These are phyloP conservation scores for Bombyx mandarina DNA, from an alignment of 1,140 invertebrate genomes.

Conservation along the genomic window DNA sequence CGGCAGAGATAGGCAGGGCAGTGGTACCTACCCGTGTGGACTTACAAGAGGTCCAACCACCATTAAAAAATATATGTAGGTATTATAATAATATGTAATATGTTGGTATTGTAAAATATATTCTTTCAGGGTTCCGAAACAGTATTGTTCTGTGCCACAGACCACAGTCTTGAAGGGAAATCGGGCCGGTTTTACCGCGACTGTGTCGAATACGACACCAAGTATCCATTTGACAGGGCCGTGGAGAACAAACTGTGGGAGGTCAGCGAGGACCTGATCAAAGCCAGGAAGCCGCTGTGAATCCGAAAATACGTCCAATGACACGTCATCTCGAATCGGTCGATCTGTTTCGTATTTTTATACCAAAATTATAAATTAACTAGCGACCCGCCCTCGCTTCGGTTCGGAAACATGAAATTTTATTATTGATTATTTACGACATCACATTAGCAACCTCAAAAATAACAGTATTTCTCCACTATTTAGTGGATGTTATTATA, in stretches of 20 bases:
- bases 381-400: too few relatives aligned
- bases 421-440: too few relatives aligned
- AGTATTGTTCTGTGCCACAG: conserved; percentile 81
- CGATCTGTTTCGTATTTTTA: neutral
- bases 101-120: too few relatives aligned
- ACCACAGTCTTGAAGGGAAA: conserved; percentile 74
- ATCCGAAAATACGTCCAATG: neutral
- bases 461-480: too few relatives aligned
- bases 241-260: conserved; percentile 79
- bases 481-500: too few relatives aligned
- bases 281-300: conserved; percentile 48
- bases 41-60: too few relatives aligned
- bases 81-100: too few relatives aligned
- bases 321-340: neutral
- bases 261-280: conserved; percentile 73
- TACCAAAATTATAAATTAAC: neutral
- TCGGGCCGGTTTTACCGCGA: conserved; percentile 81
- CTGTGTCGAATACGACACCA: conserved; percentile 77
- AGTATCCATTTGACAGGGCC: conserved; percentile 74
- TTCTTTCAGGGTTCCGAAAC: conserved; percentile 81
- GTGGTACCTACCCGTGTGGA: too few relatives aligned
- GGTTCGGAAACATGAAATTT: too few relatives aligned
- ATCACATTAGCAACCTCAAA: too few relatives aligned
- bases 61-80: too few relatives aligned
- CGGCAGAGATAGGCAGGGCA: too few relatives aligned